Conservation (phyloP, 2,113 vertebrate genomes). For the Syrmaticus mikado region DNA sequence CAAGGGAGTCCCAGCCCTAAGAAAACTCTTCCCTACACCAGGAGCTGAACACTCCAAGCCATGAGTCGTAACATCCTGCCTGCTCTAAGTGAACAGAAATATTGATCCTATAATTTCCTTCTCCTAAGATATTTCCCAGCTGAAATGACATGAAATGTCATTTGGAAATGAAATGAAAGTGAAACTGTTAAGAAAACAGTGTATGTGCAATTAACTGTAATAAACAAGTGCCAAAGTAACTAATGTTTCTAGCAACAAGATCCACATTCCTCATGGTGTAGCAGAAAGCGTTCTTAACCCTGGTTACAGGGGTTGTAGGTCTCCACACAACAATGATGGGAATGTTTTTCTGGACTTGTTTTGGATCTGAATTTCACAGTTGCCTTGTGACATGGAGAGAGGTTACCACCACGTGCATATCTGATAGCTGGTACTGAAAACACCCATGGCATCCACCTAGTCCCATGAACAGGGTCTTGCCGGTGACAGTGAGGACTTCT, state of each 20-base stretch:
- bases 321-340: rapidly evolving
- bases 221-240: neutral
- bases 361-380: neutral
- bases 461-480: neutral
- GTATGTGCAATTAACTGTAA: neutral
- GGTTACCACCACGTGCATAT: neutral
- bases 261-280: too few relatives aligned
- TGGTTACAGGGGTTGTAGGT: neutral
- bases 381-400: neutral
- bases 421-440: neutral
- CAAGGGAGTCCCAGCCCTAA: neutral
- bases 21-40: neutral
- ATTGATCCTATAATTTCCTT: neutral
- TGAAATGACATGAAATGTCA: neutral
- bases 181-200: neutral
- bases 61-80: neutral
- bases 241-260: neutral
- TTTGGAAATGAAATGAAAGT: neutral
- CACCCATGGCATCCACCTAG: rapidly evolving
- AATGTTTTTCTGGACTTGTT: neutral
- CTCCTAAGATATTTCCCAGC: neutral
- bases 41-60: neutral
- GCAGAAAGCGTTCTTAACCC: neutral
- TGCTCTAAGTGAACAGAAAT: neutral
- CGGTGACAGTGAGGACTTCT: rapidly evolving